Conservation (phyloP, 1,140 invertebrate genomes). For the Amphibalanus amphitrite region DNA sequence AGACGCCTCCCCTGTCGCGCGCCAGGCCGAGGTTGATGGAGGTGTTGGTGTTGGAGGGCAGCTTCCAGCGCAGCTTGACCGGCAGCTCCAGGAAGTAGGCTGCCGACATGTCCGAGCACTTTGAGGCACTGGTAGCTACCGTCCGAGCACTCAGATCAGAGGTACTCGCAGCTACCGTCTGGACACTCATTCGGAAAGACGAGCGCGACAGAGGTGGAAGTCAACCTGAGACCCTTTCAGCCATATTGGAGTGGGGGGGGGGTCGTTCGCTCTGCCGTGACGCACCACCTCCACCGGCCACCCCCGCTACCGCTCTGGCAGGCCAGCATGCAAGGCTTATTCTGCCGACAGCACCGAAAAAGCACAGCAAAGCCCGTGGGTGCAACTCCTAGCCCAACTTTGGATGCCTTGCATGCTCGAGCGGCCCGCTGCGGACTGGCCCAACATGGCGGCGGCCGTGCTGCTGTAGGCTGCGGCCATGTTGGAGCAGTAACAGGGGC, state of each 20-base stretch:
- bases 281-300: too few species aligned
- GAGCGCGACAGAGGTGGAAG: too few species aligned
- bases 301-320: too few species aligned
- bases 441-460: neutral
- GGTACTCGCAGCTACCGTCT: neutral
- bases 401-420: neutral
- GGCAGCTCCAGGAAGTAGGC: neutral
- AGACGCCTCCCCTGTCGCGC: neutral
- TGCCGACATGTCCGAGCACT: neutral
- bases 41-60: neutral
- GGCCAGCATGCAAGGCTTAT: neutral
- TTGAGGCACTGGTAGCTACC: neutral
- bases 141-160: too few species aligned
- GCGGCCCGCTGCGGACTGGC: neutral
- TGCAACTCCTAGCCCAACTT: neutral
- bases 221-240: too few species aligned
- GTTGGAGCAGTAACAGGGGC: too few species aligned
- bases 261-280: too few species aligned
- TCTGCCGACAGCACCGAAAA: neutral
- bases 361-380: neutral
- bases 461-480: too few species aligned
- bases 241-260: too few species aligned
- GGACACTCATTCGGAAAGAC: too few species aligned
- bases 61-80: neutral
- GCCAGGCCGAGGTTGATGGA: neutral